Percentiles rank a stretch among this genome's conserved stretches.
Evolutionary conservation across 2,888 invertebrate genomes (phyloP).

Genomic region (Drosophila diplacantha): DNA sequence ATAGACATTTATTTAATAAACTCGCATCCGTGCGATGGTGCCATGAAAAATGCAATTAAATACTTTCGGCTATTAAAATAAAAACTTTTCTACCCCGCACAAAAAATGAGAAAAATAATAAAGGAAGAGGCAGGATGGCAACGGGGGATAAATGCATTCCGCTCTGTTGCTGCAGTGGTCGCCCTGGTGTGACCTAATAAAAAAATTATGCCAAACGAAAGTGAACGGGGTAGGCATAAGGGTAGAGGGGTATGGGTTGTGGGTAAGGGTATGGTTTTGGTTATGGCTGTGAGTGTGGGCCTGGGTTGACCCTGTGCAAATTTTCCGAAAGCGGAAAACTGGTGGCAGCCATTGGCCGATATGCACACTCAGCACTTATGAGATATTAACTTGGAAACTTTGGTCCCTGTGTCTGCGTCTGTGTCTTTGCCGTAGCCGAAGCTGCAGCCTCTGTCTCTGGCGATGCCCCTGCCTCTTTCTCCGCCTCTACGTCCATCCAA

Average conservation of each 20-base stretch:
- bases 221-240: conserved; percentile 36
- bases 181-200: conserved; percentile 64
- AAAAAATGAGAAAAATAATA: conserved; percentile 27
- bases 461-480: background rate
- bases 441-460: background rate
- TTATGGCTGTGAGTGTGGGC: background rate
- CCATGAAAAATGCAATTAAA: conserved; percentile 52
- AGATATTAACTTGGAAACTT: conserved; percentile 69
- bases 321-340: conserved; percentile 9
- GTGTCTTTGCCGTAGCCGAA: conserved; percentile 4
- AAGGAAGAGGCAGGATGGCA: conserved; percentile 33
- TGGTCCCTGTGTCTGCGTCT: conserved; percentile 6
- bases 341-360: conserved; percentile 43
- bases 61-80: conserved; percentile 53
- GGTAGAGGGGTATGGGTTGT: background rate
- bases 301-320: conserved; percentile 28
- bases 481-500: conserved; percentile 30
- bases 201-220: conserved; percentile 68
- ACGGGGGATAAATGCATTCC: conserved; percentile 10
- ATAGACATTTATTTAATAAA: conserved; percentile 48
- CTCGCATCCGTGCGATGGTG: conserved; percentile 26
- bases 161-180: conserved; percentile 48
- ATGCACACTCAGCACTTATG: conserved; percentile 61
- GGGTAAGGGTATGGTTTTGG: background rate
- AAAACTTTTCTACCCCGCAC: conserved; percentile 18